Conservation (phyloP, 2,888 invertebrate species). For the Hedychridium roseum region DNA sequence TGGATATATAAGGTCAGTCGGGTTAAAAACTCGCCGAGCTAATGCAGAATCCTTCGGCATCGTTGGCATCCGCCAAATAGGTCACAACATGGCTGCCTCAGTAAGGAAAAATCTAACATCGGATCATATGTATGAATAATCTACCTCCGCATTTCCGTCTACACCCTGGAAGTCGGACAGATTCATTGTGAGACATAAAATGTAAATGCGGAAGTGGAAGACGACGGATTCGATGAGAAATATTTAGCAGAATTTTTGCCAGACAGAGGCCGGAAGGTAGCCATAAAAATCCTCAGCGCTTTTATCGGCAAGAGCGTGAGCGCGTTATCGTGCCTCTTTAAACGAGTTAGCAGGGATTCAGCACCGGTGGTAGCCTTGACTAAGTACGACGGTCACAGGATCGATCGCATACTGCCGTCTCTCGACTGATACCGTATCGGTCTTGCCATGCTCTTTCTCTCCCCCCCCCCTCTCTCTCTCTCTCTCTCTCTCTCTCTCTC, state of each 20-base stretch:
- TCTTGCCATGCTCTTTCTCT: not conserved
- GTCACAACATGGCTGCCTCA: too few species aligned
- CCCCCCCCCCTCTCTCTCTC: too few species aligned
- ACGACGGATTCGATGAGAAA: too few species aligned
- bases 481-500: constrained; percentile 1
- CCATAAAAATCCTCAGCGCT: constrained; percentile 33
- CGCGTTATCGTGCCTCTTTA: constrained; percentile 20
- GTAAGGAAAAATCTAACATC: too few species aligned
- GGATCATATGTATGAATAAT: not conserved
- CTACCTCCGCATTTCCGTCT: not conserved
- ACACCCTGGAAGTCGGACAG: too few species aligned
- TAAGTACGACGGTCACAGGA: constrained; percentile 36
- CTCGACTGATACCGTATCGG: constrained; percentile 7
- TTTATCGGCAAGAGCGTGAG: too few species aligned
- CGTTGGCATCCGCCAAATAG: constrained; percentile 42
- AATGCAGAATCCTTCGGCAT: constrained; percentile 36
- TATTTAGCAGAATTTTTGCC: too few species aligned
- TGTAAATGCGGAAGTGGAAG: too few species aligned
- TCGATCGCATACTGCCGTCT: constrained; percentile 24
- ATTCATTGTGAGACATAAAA: too few species aligned
- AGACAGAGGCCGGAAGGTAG: too few species aligned
- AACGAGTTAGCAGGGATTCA: constrained; percentile 38
- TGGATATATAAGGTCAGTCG: constrained; percentile 59
- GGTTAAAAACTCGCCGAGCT: constrained; percentile 37
- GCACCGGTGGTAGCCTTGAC: constrained; percentile 29